Percentiles rank a stretch among this genome's conserved stretches.
Conservation (phyloP, 2,113 vertebrate genomes). For the Myiozetetes cayanensis region DNA sequence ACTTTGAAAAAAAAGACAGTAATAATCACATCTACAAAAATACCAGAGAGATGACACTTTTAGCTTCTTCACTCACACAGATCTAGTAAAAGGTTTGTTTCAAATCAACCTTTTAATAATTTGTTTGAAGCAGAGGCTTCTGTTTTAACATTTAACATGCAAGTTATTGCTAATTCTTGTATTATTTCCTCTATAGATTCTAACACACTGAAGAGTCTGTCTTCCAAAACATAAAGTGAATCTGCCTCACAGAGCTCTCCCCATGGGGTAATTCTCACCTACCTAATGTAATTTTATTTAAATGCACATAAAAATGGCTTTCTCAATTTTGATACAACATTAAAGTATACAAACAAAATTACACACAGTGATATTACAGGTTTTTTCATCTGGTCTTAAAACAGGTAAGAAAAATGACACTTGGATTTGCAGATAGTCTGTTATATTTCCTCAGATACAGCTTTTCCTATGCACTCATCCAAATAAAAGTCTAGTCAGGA, state of each 20-base stretch:
- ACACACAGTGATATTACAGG: neutral
- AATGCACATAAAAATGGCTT: neutral
- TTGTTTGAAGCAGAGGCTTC: neutral
- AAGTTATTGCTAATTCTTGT: neutral
- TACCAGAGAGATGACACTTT: neutral
- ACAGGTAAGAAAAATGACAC: neutral
- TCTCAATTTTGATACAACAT: neutral
- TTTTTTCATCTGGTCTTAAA: neutral
- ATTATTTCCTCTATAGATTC: neutral
- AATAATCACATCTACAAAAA: neutral
- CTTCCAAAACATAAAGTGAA: neutral
- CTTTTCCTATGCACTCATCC: neutral
- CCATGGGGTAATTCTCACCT: neutral
- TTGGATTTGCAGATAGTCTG: neutral
- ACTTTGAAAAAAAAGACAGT: neutral
- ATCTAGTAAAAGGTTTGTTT: neutral
- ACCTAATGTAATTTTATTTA: neutral
- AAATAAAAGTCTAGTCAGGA: neutral
- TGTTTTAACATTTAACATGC: neutral
- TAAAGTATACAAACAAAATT: neutral
- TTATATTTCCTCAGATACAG: neutral
- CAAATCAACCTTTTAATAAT: neutral
- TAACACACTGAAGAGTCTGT: neutral
- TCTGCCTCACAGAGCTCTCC: neutral
- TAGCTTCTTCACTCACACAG: neutral